These are phyloP conservation scores for Cataglyphis cursor DNA, from an alignment of 2,888 invertebrate species.

Conservation along the genomic window DNA sequence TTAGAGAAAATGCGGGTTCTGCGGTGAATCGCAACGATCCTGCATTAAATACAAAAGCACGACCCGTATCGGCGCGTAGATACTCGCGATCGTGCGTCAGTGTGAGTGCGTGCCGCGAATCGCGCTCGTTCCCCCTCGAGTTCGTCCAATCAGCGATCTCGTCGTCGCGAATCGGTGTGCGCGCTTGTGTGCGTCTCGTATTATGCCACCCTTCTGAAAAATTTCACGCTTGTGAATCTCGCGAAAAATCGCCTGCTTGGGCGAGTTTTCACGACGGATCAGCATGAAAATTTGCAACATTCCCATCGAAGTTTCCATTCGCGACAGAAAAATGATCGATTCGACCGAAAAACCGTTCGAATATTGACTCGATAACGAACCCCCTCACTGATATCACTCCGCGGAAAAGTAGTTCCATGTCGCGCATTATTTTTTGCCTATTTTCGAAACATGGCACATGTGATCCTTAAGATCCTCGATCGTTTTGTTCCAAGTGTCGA, in stretches of 20 bases:
- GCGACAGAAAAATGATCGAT: conserved; percentile 45
- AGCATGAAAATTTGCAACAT: conserved; percentile 51
- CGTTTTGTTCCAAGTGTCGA: conserved; percentile 24
- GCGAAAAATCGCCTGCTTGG: conserved; percentile 42
- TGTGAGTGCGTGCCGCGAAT: conserved; percentile 68
- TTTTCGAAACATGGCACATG: conserved; percentile 48
- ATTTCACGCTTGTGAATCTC: conserved; percentile 46
- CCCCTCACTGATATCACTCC: conserved; percentile 75
- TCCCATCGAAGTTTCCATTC: background rate
- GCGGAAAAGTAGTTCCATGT: conserved; percentile 79
- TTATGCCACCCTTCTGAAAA: conserved; percentile 71
- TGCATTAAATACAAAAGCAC: conserved; percentile 75
- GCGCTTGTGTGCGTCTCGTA: conserved; percentile 72
- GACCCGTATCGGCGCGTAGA: conserved; percentile 70
- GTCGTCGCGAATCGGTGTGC: conserved; percentile 41
- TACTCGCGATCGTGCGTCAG: conserved; percentile 69
- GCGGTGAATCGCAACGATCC: conserved; percentile 64
- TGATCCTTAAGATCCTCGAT: conserved; percentile 31
- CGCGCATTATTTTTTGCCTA: conserved; percentile 67
- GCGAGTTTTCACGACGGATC: background rate
- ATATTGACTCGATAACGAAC: conserved; percentile 66
- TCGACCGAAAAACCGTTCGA: conserved; percentile 40
- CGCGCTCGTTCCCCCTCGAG: conserved; percentile 65
- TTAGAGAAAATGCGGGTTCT: conserved; percentile 29
- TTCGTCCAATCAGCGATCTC: conserved; percentile 75